Conservation (phyloP, 2,888 invertebrate genomes). For the Acleris sparsana region DNA sequence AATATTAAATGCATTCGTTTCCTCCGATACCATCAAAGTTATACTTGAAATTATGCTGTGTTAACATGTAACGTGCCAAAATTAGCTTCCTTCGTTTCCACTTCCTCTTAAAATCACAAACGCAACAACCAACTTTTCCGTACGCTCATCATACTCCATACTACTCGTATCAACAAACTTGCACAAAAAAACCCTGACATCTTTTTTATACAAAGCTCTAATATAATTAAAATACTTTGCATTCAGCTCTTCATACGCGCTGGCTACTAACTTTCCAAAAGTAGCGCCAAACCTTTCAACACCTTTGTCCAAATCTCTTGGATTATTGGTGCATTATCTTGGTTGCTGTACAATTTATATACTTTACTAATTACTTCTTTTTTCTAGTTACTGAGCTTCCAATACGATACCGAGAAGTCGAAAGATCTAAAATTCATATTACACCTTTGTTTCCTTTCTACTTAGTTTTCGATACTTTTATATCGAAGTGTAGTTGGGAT, state of each 20-base stretch:
- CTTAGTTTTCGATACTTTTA: too few relatives aligned
- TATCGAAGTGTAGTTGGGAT: too few relatives aligned
- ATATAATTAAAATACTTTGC: slow-evolving; percentile 15
- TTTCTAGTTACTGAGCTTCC: too few relatives aligned
- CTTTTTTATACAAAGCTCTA: slow-evolving; percentile 9
- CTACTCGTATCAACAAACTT: background rate
- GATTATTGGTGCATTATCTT: background rate
- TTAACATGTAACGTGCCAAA: slow-evolving; percentile 13
- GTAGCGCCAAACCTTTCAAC: slow-evolving; percentile 3
- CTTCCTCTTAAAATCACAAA: slow-evolving; percentile 19
- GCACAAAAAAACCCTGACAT: background rate
- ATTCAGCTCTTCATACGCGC: slow-evolving; percentile 14
- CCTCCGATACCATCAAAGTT: background rate
- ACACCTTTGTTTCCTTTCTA: too few relatives aligned
- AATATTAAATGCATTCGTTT: too few relatives aligned
- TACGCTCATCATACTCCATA: slow-evolving; percentile 13
- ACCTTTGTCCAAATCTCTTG: too few relatives aligned
- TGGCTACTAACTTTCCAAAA: slow-evolving; percentile 10
- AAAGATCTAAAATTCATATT: too few relatives aligned
- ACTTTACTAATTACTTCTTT: too few relatives aligned
- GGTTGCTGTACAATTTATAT: background rate
- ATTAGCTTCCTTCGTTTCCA: slow-evolving; percentile 10
- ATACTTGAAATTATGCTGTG: slow-evolving; percentile 12
- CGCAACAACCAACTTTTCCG: slow-evolving; percentile 14
- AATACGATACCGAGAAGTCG: too few relatives aligned